phyloP scores from a whole-genome alignment of 2,113 vertebrate genomes.

The Apodemus speciosus region DNA sequence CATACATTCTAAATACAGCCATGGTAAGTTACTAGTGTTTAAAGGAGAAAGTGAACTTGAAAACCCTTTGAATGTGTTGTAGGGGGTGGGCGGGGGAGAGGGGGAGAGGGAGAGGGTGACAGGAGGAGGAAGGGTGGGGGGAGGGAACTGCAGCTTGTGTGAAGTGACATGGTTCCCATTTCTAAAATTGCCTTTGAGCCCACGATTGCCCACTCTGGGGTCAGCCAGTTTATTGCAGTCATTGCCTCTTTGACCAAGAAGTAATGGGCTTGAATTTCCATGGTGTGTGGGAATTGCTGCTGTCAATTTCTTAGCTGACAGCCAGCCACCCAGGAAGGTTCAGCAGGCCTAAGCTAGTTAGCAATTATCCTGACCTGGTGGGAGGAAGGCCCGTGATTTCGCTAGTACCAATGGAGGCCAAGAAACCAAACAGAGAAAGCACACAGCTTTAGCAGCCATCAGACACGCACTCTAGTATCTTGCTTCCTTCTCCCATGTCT shows the following conservation, averaged over 20 bases:
- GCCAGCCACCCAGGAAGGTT: background rate
- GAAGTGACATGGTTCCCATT: background rate
- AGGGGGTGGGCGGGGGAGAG: background rate
- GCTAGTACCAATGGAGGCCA: background rate
- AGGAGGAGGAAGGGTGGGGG: too few relatives aligned
- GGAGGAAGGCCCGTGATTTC: background rate
- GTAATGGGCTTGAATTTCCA: conserved; percentile 25
- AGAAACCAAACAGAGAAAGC: background rate
- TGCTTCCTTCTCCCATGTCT: background rate
- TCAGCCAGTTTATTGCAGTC: conserved; percentile 7
- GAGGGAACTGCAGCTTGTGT: background rate
- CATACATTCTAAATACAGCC: background rate
- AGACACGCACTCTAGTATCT: rapidly evolving
- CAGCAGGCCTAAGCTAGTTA: background rate
- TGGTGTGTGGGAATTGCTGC: conserved; percentile 20
- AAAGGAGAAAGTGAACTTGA: conserved; percentile 23
- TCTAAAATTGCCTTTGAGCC: background rate
- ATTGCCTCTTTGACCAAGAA: conserved; percentile 45
- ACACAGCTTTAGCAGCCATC: background rate
- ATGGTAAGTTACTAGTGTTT: background rate
- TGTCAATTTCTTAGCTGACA: conserved; percentile 22
- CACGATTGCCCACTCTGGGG: background rate
- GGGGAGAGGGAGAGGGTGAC: rapidly evolving
- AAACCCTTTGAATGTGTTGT: background rate
- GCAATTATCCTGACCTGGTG: background rate